These are phyloP conservation scores for Ceratina japonica DNA, from an alignment of 1,140 invertebrate genomes.

Conservation along the genomic window DNA sequence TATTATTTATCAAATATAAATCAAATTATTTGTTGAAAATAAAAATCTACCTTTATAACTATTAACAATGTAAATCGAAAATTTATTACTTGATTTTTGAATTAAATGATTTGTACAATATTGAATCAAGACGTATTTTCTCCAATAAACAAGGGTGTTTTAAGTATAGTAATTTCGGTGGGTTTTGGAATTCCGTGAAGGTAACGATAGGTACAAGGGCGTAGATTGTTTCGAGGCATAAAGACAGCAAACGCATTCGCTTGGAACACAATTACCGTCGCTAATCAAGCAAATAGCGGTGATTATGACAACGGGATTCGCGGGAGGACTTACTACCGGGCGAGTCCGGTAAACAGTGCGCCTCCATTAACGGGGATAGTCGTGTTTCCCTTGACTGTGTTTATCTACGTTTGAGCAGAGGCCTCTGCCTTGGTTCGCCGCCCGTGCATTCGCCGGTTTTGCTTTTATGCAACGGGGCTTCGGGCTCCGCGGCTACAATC, in stretches of 20 bases:
- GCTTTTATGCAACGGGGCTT: neutral
- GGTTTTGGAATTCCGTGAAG: neutral
- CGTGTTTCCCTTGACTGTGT: constrained; percentile 29
- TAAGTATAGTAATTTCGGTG: no score
- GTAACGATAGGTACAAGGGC: neutral
- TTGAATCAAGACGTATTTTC: no score
- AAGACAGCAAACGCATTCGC: neutral
- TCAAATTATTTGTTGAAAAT: no score
- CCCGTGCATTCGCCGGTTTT: neutral
- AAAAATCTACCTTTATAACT: no score
- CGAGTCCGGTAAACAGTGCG: constrained; percentile 20
- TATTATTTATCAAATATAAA: no score
- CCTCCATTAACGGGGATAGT: constrained; percentile 19
- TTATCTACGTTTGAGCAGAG: constrained; percentile 28
- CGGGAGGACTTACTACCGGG: constrained; percentile 4
- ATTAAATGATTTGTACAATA: no score
- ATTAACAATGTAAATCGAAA: no score
- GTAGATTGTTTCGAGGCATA: neutral
- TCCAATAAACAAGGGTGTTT: no score
- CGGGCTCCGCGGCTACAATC: neutral
- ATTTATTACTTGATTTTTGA: no score
- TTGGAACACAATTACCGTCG: constrained; percentile 12
- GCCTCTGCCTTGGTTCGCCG: constrained; percentile 20
- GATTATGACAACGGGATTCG: constrained; percentile 34
- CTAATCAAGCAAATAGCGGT: constrained; percentile 33